These are phyloP conservation scores for Lasioglossum baleicum DNA, from an alignment of 1,140 invertebrate genomes.

Conservation along the genomic window DNA sequence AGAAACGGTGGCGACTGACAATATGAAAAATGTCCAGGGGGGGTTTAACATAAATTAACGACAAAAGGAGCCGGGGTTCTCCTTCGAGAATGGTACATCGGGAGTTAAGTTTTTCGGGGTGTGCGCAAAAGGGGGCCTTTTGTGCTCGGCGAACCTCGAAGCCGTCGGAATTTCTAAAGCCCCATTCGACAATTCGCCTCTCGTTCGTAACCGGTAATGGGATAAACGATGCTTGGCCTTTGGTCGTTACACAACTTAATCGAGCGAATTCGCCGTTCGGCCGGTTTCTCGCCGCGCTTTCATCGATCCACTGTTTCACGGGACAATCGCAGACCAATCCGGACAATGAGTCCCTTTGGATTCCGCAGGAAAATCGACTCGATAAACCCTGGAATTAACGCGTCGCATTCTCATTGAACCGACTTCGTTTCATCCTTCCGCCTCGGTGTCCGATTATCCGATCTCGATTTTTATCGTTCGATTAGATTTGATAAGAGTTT, in stretches of 20 bases:
- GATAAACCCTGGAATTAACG: too few species aligned
- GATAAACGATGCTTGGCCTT: conserved; percentile 48
- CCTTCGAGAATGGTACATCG: not conserved
- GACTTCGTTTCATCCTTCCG: too few species aligned
- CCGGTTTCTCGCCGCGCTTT: conserved; percentile 15
- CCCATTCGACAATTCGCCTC: conserved; percentile 40
- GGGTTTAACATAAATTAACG: conserved; percentile 4
- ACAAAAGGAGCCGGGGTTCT: not conserved
- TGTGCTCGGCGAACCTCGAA: conserved; percentile 48
- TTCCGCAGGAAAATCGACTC: not conserved
- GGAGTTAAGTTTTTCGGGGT: conserved; percentile 23
- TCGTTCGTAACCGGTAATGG: conserved; percentile 37
- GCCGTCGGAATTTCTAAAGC: conserved; percentile 55
- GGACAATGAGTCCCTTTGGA: conserved; percentile 8
- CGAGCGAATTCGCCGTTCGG: conserved; percentile 16
- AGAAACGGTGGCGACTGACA: not conserved
- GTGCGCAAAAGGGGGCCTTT: not conserved
- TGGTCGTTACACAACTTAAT: conserved; percentile 49
- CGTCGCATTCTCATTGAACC: too few species aligned
- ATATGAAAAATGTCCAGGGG: not conserved
- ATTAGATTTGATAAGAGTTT: too few species aligned
- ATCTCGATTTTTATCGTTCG: too few species aligned
- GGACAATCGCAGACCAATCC: conserved; percentile 7
- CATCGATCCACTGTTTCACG: not conserved
- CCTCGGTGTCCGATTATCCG: too few species aligned